Percentiles rank a stretch among this genome's conserved stretches.
These are phyloP conservation scores for Eupithecia abbreviata DNA, from an alignment of 2,888 invertebrate genomes.

Conservation along the genomic window DNA sequence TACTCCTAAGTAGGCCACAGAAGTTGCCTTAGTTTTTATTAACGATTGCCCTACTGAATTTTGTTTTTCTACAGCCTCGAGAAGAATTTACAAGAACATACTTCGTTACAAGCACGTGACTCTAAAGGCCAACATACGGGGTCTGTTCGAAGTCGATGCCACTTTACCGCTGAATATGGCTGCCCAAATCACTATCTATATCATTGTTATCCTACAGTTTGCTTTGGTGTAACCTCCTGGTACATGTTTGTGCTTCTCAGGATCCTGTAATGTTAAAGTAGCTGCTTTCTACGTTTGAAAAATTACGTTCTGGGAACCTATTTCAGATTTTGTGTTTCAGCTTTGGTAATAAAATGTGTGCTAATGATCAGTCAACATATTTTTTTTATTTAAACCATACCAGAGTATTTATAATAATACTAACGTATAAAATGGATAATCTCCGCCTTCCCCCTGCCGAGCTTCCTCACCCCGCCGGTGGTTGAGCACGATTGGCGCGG, in stretches of 20 bases:
- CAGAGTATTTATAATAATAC: too few relatives aligned
- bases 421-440: too few relatives aligned
- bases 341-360: neutral
- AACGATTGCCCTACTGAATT: too few relatives aligned
- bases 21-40: too few relatives aligned
- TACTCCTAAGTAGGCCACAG: neutral
- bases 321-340: neutral
- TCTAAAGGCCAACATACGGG: neutral
- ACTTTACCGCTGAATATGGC: conserved; percentile 2
- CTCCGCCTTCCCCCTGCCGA: too few relatives aligned
- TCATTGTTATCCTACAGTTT: neutral
- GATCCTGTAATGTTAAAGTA: neutral
- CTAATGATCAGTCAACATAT: neutral
- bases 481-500: too few relatives aligned
- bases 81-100: conserved; percentile 3
- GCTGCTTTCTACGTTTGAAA: neutral
- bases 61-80: neutral
- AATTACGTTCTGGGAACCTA: neutral
- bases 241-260: neutral
- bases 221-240: neutral
- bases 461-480: too few relatives aligned
- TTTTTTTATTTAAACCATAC: neutral
- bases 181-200: neutral
- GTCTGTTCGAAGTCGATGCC: neutral
- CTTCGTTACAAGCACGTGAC: neutral